phyloP scores from a whole-genome alignment of 2,113 vertebrate genomes.

The Sebastes schlegelii region DNA sequence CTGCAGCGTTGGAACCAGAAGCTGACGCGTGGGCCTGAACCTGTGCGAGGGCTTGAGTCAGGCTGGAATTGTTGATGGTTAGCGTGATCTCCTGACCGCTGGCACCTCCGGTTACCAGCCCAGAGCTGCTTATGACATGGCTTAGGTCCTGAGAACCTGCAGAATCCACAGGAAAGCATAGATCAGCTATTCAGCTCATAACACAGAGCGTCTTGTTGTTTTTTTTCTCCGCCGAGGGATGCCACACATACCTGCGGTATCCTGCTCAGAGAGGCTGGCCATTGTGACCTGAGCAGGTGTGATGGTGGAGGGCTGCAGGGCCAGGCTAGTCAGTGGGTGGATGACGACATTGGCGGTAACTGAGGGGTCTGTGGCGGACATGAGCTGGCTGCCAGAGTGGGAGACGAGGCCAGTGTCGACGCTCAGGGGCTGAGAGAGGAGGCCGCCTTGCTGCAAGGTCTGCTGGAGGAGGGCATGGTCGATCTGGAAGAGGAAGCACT shows the following conservation, averaged over 20 bases:
- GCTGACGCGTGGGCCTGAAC: conserved; percentile 78
- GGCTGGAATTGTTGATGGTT: conserved; percentile 96
- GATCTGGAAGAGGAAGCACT: conserved; percentile 83
- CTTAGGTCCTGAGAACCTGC: conserved; percentile 92
- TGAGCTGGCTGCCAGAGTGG: conserved; percentile 84
- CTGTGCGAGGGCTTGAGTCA: conserved; percentile 88
- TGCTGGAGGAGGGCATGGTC: conserved; percentile 95
- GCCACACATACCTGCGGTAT: conserved; percentile 76
- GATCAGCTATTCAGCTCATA: conserved; percentile 2
- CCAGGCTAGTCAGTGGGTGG: conserved; percentile 92
- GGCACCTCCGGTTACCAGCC: conserved; percentile 86
- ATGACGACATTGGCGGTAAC: conserved; percentile 92
- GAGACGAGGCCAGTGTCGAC: conserved; percentile 85
- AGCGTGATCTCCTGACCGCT: conserved; percentile 94
- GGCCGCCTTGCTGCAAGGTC: conserved; percentile 90
- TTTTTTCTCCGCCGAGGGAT: not conserved
- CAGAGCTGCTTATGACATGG: conserved; percentile 89
- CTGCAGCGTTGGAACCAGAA: conserved; percentile 75
- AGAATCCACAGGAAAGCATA: not conserved
- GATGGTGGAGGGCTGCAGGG: conserved; percentile 88
- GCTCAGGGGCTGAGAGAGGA: conserved; percentile 90
- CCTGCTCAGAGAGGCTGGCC: conserved; percentile 89
- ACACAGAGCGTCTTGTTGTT: not conserved
- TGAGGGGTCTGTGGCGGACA: conserved; percentile 85
- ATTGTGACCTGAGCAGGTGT: conserved; percentile 88